phyloP scores from a whole-genome alignment of 2,888 invertebrate species.

The Alloplasta piceator region DNA sequence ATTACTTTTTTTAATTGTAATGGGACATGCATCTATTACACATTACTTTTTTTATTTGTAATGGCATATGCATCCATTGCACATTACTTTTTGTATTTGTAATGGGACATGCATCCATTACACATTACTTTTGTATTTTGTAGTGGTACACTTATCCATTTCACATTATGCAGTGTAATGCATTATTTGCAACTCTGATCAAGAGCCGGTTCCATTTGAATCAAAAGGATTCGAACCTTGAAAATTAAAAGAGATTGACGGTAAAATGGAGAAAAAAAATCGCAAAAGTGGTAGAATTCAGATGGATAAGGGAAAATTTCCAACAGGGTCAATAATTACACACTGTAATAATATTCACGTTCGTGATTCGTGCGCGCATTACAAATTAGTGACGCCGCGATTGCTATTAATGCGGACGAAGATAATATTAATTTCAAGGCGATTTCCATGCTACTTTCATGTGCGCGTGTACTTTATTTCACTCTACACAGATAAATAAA shows the following conservation, averaged over 20 bases:
- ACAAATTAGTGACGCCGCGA: constrained; percentile 55
- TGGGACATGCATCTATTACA: too few relatives aligned
- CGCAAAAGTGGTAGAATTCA: constrained; percentile 49
- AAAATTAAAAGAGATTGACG: constrained; percentile 56
- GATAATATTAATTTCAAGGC: constrained; percentile 63
- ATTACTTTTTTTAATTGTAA: too few relatives aligned
- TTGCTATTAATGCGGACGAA: constrained; percentile 36
- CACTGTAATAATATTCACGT: constrained; percentile 12
- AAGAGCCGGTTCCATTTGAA: constrained; percentile 53
- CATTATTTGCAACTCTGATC: too few relatives aligned
- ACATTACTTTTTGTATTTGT: too few relatives aligned
- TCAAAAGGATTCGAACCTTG: constrained; percentile 56
- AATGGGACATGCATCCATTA: too few relatives aligned
- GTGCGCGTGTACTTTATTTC: constrained; percentile 16
- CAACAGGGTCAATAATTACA: constrained; percentile 59
- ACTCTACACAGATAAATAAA: neutral
- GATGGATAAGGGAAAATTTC: constrained; percentile 47
- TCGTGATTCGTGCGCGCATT: constrained; percentile 39
- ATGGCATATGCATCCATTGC: too few relatives aligned
- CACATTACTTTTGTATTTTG: too few relatives aligned
- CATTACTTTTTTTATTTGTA: too few relatives aligned
- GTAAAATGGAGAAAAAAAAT: constrained; percentile 5
- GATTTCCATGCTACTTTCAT: constrained; percentile 61
- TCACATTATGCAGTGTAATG: too few relatives aligned
- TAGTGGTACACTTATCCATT: too few relatives aligned